phyloP scores from a whole-genome alignment of 1,140 invertebrate species.

The Pomacea maculata region DNA sequence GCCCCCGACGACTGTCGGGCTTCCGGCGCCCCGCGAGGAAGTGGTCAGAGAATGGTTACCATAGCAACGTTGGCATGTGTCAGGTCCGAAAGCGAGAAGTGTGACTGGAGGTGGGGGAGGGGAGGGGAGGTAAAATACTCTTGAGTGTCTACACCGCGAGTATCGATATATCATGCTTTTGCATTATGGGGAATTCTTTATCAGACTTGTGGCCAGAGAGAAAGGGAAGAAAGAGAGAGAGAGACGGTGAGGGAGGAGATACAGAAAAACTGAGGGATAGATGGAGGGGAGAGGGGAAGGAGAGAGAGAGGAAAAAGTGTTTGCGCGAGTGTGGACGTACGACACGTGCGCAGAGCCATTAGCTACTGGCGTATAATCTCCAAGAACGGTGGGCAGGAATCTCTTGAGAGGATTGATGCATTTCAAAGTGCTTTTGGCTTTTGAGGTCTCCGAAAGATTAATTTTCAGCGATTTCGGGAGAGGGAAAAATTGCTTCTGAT shows the following conservation, averaged over 20 bases:
- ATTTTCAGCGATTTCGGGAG: too few relatives aligned
- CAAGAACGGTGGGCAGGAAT: too few relatives aligned
- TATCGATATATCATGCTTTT: too few relatives aligned
- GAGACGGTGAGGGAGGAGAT: not conserved
- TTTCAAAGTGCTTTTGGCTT: too few relatives aligned
- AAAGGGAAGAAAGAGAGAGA: not conserved
- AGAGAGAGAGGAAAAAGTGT: not conserved
- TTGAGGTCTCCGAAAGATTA: too few relatives aligned
- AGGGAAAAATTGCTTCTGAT: too few relatives aligned
- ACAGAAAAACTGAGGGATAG: not conserved
- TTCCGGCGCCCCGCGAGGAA: too few relatives aligned
- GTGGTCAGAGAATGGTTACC: not conserved
- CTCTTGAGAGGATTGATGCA: too few relatives aligned
- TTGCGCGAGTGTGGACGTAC: too few relatives aligned
- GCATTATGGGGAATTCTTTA: too few relatives aligned
- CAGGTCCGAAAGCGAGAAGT: not conserved
- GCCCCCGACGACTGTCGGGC: not conserved
- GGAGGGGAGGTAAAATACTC: not conserved
- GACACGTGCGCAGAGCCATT: too few relatives aligned
- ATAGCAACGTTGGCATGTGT: conserved; percentile 3
- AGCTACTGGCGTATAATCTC: too few relatives aligned
- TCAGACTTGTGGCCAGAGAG: not conserved
- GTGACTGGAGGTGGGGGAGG: not conserved
- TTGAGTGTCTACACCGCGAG: not conserved
- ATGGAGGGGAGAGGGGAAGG: not conserved